A percentile compares a stretch with the other conserved stretches of the same genome.
phyloP scores from a whole-genome alignment of 64 coral and sea anemone species.

The Montipora foliosa region DNA sequence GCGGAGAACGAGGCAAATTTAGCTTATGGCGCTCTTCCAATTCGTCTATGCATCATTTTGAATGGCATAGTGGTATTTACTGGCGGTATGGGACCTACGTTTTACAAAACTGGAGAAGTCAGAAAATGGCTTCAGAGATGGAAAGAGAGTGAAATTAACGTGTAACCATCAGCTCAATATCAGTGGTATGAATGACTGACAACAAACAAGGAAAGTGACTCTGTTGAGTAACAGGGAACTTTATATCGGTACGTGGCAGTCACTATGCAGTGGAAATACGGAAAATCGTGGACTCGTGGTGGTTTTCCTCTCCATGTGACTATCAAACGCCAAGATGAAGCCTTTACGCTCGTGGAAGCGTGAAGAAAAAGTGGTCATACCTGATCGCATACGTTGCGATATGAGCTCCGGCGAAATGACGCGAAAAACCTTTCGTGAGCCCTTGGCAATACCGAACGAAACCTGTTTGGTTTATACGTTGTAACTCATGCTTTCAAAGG shows the following conservation, averaged over 20 bases:
- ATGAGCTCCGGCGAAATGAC: neutral
- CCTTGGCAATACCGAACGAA: neutral
- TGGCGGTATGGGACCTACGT: conserved; percentile 78
- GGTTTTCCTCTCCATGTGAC: too few relatives aligned
- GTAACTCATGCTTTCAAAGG: neutral
- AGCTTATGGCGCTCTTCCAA: conserved; percentile 74
- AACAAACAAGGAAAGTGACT: neutral
- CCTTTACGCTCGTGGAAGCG: too few relatives aligned
- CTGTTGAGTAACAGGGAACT: neutral
- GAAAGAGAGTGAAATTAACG: conserved; percentile 38
- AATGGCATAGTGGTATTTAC: conserved; percentile 66
- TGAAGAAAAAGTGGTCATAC: neutral
- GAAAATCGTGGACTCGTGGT: too few relatives aligned
- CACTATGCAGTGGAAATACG: too few relatives aligned
- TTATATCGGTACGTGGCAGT: too few relatives aligned
- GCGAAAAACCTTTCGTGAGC: neutral
- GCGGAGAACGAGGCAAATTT: conserved; percentile 74
- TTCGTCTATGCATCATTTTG: conserved; percentile 73
- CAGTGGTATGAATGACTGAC: neutral
- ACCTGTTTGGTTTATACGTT: neutral
- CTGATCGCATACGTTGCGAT: neutral
- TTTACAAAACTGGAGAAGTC: conserved; percentile 73
- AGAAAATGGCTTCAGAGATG: conserved; percentile 53
- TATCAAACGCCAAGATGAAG: neutral
- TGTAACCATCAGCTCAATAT: neutral